phyloP scores from a whole-genome alignment of 1,140 invertebrate genomes.

The Coelopa frigida region DNA sequence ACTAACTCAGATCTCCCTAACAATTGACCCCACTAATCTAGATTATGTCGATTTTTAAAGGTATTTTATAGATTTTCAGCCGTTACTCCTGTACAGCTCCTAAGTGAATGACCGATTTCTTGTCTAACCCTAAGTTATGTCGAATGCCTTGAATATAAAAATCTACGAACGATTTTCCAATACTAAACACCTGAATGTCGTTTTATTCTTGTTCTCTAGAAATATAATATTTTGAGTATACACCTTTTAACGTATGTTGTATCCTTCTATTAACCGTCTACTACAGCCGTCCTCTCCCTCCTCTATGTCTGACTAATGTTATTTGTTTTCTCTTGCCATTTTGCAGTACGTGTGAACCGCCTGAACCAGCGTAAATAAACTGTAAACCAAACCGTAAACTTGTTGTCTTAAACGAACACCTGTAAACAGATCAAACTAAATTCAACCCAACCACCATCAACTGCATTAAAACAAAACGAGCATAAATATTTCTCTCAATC shows the following conservation, averaged over 20 bases:
- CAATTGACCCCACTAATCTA: too few species aligned
- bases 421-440: slow-evolving; percentile 7
- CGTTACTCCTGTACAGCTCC: too few species aligned
- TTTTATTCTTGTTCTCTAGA: too few species aligned
- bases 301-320: slow-evolving; percentile 19
- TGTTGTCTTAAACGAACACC: slow-evolving; percentile 8
- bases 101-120: too few species aligned
- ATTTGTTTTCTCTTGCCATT: slow-evolving; percentile 21
- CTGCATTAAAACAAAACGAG: neutral
- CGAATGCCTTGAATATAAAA: too few species aligned
- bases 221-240: too few species aligned
- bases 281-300: slow-evolving; percentile 1
- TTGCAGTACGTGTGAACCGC: slow-evolving; percentile 45
- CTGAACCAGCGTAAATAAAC: slow-evolving; percentile 46
- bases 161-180: too few species aligned
- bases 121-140: too few species aligned
- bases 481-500: slow-evolving; percentile 3
- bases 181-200: neutral
- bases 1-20: too few species aligned
- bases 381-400: slow-evolving; percentile 7
- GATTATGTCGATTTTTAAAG: too few species aligned
- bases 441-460: slow-evolving; percentile 2
- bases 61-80: too few species aligned
- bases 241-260: neutral
- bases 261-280: too few species aligned